phyloP scores from a whole-genome alignment of 2,888 invertebrate genomes.

The Nomada hirtipes region DNA sequence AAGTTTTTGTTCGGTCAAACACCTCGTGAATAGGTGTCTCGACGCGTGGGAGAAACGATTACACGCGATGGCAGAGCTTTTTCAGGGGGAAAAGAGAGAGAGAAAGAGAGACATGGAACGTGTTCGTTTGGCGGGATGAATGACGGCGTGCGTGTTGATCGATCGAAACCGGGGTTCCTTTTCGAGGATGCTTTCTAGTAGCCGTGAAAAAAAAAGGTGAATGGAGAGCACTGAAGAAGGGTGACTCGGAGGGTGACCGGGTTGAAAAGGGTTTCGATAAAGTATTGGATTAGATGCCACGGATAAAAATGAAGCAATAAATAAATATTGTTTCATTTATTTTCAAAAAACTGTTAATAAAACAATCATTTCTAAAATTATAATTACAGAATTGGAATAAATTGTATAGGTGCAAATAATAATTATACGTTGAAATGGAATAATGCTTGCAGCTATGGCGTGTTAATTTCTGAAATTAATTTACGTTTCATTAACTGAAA shows the following conservation, averaged over 20 bases:
- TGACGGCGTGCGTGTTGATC: constrained; percentile 24
- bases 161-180: constrained; percentile 22
- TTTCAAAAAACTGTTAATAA: too few relatives aligned
- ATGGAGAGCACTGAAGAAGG: not conserved
- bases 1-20: constrained; percentile 32
- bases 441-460: too few relatives aligned
- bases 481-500: too few relatives aligned
- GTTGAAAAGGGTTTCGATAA: not conserved
- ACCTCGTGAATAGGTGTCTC: constrained; percentile 21
- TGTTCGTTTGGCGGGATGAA: constrained; percentile 21
- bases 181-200: constrained; percentile 1
- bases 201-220: not conserved
- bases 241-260: not conserved
- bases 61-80: not conserved
- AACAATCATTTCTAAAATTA: too few relatives aligned
- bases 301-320: too few relatives aligned
- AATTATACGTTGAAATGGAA: too few relatives aligned
- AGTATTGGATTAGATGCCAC: too few relatives aligned
- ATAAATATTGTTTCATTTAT: too few relatives aligned
- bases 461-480: too few relatives aligned
- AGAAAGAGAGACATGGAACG: constrained; percentile 4
- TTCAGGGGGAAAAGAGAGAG: not conserved
- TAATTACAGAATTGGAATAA: too few relatives aligned
- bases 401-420: too few relatives aligned
- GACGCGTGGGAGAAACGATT: constrained; percentile 10